Conservation (phyloP, 2,113 vertebrate species). For the Saguinus imperator region DNA sequence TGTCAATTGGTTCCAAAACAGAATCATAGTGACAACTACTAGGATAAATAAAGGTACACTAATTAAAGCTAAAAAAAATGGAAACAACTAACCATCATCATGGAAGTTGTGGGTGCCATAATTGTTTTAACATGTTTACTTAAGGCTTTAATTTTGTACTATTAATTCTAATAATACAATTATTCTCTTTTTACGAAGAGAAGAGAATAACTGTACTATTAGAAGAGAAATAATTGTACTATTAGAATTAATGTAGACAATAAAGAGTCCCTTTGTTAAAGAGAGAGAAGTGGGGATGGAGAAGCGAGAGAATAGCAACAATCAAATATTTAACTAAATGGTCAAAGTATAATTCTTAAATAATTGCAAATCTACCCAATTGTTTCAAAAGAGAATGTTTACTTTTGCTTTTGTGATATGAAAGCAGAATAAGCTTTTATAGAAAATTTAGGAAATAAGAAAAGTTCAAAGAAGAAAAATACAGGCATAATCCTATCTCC, state of each 20-base stretch:
- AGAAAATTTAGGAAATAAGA: slow-evolving; percentile 19
- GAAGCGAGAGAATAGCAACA: background rate
- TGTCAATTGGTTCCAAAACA: slow-evolving; percentile 51
- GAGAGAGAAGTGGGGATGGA: background rate
- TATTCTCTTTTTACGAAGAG: no score
- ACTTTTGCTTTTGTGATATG: background rate
- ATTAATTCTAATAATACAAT: no score
- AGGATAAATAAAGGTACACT: slow-evolving; percentile 50
- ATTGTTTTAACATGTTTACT: slow-evolving; percentile 71
- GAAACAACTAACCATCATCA: slow-evolving; percentile 69
- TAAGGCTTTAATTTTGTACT: slow-evolving; percentile 12
- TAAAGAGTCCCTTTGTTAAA: background rate
- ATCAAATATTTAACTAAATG: background rate
- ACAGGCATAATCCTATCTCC: background rate
- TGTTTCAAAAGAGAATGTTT: background rate
- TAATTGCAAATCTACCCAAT: background rate
- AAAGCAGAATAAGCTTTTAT: background rate
- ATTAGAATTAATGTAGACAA: slow-evolving; percentile 72
- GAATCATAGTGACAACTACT: slow-evolving; percentile 47
- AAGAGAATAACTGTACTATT: no score
- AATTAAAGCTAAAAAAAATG: slow-evolving; percentile 62
- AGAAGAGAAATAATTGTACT: slow-evolving; percentile 60
- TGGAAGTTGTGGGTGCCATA: slow-evolving; percentile 50
- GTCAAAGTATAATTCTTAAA: background rate
- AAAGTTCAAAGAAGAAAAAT: background rate